Evolutionary conservation across 2,797 vertebrate species (phyloP).

Genomic region (Sebastolobus altivelis): DNA sequence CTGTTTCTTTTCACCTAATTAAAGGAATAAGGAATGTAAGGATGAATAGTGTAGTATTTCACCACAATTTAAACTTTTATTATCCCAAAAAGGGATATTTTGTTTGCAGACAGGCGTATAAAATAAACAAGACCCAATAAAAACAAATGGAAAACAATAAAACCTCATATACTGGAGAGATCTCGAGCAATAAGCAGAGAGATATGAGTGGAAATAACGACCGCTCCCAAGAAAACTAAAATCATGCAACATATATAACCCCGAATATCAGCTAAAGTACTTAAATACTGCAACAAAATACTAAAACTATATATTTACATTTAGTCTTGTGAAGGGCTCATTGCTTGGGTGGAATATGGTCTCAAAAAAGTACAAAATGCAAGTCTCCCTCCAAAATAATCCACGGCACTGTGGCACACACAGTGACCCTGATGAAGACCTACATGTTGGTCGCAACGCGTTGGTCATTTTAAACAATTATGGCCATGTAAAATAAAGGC

Average conservation of each 20-base stretch:
- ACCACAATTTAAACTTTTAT: neutral
- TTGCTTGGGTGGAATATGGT: too few species aligned
- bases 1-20: neutral
- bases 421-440: too few species aligned
- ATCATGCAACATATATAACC: neutral
- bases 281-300: neutral
- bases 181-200: neutral
- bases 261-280: neutral
- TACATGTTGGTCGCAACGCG: too few species aligned
- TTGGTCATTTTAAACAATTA: too few species aligned
- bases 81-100: neutral
- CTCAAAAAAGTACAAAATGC: too few species aligned
- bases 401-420: too few species aligned
- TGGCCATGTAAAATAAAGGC: too few species aligned
- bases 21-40: neutral
- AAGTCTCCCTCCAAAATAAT: too few species aligned
- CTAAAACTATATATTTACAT: neutral
- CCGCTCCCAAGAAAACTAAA: neutral
- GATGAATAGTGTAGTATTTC: neutral
- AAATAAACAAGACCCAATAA: slow-evolving; percentile 2
- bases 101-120: neutral
- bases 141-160: slow-evolving; percentile 2
- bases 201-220: neutral
- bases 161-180: neutral
- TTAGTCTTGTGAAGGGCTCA: neutral